Evolutionary conservation across 1,140 invertebrate species (phyloP), one percentile per base, ranked within the genome.

Genomic region (Drosophila truncata): DNA sequence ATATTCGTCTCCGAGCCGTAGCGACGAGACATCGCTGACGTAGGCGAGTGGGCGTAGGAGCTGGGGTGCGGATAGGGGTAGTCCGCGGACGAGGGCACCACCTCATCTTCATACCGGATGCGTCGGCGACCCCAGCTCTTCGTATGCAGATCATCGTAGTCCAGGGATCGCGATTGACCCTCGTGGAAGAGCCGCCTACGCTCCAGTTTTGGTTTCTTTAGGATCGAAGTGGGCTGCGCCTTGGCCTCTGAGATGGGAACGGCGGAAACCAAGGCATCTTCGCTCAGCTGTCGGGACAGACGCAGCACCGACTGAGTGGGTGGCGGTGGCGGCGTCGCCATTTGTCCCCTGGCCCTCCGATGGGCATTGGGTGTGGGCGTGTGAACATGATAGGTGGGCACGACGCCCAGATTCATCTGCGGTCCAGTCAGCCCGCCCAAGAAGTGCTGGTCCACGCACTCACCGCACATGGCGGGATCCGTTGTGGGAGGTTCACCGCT

Each of bases 1-100:
- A 92, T 92, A 54, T 92, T 92, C 4, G 91, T 92, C 46, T 92
- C 91, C 4, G 91, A 92, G 16, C 92, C 92, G 25, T 91, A 92
- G 13, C 83, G 77, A 2, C 91, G 84, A 4, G 82, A 87, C 58
- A 65, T 90, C 54, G 74, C 76, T 49, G 64, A 62, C 41, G 23
- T 44, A 23, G 70, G 69, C 33, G 69, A 64, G 42, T 78, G 62
- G 7, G 46, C 55, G 44, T 86, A 80, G 11, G 57, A 23, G 31
- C 39, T 60, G 4, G 70, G 44, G 35, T 73, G 67, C 10, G 70
- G 66, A 60, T 73, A 72, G 13, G 77, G 78, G 20, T 80, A 80
- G 13, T 63, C 77, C 18, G 52, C 42, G 13, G 59, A 57, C 23
- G 69, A 63, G 10, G 62, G 64, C 29, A 61, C 13, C 39, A 92